A percentile compares a stretch with the other conserved stretches of the same genome.
Evolutionary conservation across 2,888 invertebrate genomes (phyloP).

Genomic region (Apamea crenata): DNA sequence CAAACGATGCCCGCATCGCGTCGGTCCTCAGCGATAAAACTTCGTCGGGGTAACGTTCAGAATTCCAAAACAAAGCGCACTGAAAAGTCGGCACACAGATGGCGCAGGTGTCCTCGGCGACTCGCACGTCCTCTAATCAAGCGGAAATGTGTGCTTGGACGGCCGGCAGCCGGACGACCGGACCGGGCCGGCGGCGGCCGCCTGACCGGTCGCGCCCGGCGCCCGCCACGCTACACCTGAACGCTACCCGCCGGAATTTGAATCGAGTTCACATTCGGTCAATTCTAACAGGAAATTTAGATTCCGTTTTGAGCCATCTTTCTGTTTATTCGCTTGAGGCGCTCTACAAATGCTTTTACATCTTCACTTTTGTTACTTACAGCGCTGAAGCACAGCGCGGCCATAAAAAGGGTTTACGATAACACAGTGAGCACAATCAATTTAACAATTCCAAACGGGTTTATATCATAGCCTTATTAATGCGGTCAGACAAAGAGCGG

Average conservation of each 20-base stretch:
- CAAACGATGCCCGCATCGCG: slow-evolving; percentile 83
- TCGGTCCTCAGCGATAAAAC: slow-evolving; percentile 82
- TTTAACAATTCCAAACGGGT: slow-evolving; percentile 81
- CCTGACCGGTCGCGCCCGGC: slow-evolving; percentile 55
- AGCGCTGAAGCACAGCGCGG: slow-evolving; percentile 36
- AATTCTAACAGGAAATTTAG: slow-evolving; percentile 77
- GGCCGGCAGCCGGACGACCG: slow-evolving; percentile 76
- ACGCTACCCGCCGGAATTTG: slow-evolving; percentile 75
- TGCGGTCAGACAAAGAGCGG: slow-evolving; percentile 85
- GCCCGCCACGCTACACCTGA: slow-evolving; percentile 68
- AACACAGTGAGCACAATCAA: slow-evolving; percentile 82
- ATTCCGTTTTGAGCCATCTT: slow-evolving; percentile 74
- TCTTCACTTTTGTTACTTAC: slow-evolving; percentile 60
- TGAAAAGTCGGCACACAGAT: slow-evolving; percentile 83
- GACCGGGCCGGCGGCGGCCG: slow-evolving; percentile 65
- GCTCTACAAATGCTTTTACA: slow-evolving; percentile 62
- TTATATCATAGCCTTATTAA: slow-evolving; percentile 84
- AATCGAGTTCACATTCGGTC: slow-evolving; percentile 78
- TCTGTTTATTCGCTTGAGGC: slow-evolving; percentile 75
- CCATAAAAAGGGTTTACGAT: slow-evolving; percentile 70
- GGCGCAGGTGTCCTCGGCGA: slow-evolving; percentile 85
- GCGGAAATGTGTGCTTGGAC: slow-evolving; percentile 87
- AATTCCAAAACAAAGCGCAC: slow-evolving; percentile 85
- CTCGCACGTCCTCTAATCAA: slow-evolving; percentile 87
- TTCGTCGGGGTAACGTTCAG: slow-evolving; percentile 77